These are phyloP conservation scores for Seriola aureovittata DNA, from an alignment of 2,113 vertebrate species.

Conservation along the genomic window DNA sequence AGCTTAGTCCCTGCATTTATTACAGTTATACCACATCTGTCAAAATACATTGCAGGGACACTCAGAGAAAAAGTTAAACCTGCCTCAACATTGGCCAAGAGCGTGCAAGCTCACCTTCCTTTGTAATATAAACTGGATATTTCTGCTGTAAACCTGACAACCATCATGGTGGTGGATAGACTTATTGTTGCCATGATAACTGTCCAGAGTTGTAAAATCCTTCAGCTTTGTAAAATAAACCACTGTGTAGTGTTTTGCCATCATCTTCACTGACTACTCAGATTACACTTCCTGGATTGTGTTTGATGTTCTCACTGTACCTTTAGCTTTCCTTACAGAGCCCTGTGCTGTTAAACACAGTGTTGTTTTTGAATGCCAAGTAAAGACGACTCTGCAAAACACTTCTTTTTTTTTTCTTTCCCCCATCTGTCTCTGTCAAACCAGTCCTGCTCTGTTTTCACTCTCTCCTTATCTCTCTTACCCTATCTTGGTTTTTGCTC, in stretches of 20 bases:
- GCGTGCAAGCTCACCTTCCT: too few relatives aligned
- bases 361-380: neutral
- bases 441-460: slow-evolving; percentile 28
- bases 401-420: neutral
- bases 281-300: neutral
- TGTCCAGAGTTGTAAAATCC: too few relatives aligned
- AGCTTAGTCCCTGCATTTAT: too few relatives aligned
- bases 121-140: too few relatives aligned
- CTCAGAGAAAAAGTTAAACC: too few relatives aligned
- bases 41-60: too few relatives aligned
- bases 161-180: neutral
- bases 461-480: slow-evolving; percentile 31
- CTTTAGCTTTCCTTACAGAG: too few relatives aligned
- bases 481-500: neutral
- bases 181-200: too few relatives aligned
- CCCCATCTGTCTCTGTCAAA: slow-evolving; percentile 10
- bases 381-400: neutral
- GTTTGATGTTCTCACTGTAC: neutral
- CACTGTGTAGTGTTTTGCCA: neutral
- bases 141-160: too few relatives aligned
- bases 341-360: too few relatives aligned
- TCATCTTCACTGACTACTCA: neutral
- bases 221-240: neutral
- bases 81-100: too few relatives aligned
- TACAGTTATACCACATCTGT: too few relatives aligned